Conservation (phyloP, 2,797 vertebrate genomes). For the Bradypodion ventrale region DNA sequence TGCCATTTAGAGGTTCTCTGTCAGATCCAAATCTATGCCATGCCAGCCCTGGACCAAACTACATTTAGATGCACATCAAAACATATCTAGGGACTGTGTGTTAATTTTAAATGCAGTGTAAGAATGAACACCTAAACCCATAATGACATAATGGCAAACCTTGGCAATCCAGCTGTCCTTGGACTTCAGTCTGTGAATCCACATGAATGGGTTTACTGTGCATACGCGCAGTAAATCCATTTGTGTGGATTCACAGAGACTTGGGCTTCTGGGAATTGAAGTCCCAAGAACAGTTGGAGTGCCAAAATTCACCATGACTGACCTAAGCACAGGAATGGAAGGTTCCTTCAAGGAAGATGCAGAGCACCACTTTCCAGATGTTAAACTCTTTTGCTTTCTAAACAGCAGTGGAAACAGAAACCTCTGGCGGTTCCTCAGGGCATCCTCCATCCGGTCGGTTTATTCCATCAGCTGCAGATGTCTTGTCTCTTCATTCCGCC, state of each 20-base stretch:
- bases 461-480: constrained; percentile 45
- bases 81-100: neutral
- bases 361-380: neutral
- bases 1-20: neutral
- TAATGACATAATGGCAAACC: too few relatives aligned
- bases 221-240: too few relatives aligned
- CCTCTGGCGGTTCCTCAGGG: constrained; percentile 68
- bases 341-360: neutral
- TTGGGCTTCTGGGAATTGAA: too few relatives aligned
- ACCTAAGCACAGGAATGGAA: neutral
- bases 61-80: neutral
- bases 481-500: constrained; percentile 52
- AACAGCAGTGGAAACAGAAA: constrained; percentile 68
- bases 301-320: too few relatives aligned
- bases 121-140: too few relatives aligned
- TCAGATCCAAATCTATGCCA: too few relatives aligned
- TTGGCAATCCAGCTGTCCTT: too few relatives aligned
- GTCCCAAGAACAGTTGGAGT: too few relatives aligned
- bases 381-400: constrained; percentile 42
- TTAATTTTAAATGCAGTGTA: too few relatives aligned
- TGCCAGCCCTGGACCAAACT: neutral
- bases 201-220: too few relatives aligned
- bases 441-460: constrained; percentile 60
- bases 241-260: too few relatives aligned
- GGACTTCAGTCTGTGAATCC: too few relatives aligned